A percentile compares a stretch with the other conserved stretches of the same genome.
These are phyloP conservation scores for Grus americana DNA, from an alignment of 2,113 vertebrate species.

Conservation along the genomic window DNA sequence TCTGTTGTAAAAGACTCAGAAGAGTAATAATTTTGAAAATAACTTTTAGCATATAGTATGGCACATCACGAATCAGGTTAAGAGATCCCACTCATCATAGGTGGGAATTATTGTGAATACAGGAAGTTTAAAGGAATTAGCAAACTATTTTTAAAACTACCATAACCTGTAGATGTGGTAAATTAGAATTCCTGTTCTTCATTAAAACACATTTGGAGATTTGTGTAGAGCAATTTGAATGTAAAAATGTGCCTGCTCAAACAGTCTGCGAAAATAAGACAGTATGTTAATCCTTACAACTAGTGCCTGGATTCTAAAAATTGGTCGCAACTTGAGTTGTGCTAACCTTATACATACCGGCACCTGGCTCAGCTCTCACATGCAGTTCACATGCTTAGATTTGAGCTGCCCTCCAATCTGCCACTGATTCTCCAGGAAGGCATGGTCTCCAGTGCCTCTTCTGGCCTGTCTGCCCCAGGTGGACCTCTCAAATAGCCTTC, in stretches of 20 bases:
- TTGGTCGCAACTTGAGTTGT: background rate
- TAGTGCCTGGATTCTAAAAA: background rate
- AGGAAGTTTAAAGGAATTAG: background rate
- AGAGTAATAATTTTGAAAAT: background rate
- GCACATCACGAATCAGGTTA: background rate
- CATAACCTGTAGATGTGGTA: background rate
- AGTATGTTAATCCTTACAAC: background rate
- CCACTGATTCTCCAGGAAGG: background rate
- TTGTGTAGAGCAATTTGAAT: background rate
- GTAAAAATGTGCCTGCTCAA: background rate
- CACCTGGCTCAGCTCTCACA: background rate
- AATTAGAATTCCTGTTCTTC: background rate
- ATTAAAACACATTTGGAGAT: background rate
- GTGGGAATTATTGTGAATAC: background rate
- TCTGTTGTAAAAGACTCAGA: background rate
- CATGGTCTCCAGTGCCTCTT: background rate
- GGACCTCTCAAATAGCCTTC: background rate
- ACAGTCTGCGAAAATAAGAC: background rate
- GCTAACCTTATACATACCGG: background rate
- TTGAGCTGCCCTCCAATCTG: background rate
- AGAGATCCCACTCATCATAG: background rate
- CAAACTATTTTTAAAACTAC: background rate
- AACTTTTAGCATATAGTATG: background rate
- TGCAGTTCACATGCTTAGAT: background rate
- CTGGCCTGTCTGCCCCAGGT: background rate